A percentile compares a stretch with the other conserved stretches of the same genome.
These are phyloP conservation scores for Clostera curtula DNA, from an alignment of 2,888 invertebrate genomes.

Conservation along the genomic window DNA sequence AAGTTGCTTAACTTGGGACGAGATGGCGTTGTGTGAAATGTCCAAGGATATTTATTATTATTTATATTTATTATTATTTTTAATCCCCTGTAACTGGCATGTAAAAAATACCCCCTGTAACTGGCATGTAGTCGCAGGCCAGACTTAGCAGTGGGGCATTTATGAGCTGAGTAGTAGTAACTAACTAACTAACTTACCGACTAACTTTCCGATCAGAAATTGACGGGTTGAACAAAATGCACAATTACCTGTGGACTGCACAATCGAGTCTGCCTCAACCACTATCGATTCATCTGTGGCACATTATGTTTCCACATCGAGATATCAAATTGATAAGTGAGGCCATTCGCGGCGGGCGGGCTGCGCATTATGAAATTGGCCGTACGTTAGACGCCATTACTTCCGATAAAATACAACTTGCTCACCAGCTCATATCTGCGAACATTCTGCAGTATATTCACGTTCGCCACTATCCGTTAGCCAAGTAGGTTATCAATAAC, in stretches of 20 bases:
- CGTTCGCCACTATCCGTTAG: slow-evolving; percentile 46
- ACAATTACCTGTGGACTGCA: slow-evolving; percentile 4
- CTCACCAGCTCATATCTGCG: slow-evolving; percentile 61
- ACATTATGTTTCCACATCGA: slow-evolving; percentile 66
- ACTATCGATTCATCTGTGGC: slow-evolving; percentile 44
- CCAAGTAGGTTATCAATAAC: slow-evolving; percentile 50
- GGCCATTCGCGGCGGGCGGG: slow-evolving; percentile 59
- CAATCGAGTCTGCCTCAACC: slow-evolving; percentile 12
- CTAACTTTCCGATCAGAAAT: not conserved
- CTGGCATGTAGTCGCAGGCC: too few relatives aligned
- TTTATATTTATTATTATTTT: too few relatives aligned
- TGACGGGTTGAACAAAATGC: slow-evolving; percentile 2
- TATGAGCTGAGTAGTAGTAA: too few relatives aligned
- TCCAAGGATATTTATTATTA: too few relatives aligned
- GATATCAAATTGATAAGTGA: slow-evolving; percentile 75
- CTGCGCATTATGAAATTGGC: slow-evolving; percentile 75
- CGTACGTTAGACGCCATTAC: slow-evolving; percentile 72
- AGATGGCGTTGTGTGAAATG: too few relatives aligned
- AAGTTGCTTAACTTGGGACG: too few relatives aligned
- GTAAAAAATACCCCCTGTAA: too few relatives aligned
- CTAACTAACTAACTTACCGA: slow-evolving; percentile 8
- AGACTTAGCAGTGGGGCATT: too few relatives aligned
- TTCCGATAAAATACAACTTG: slow-evolving; percentile 72
- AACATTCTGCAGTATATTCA: slow-evolving; percentile 46
- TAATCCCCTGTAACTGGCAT: too few relatives aligned